A percentile compares a stretch with the other conserved stretches of the same genome.
Conservation (phyloP, 2,888 invertebrate genomes). For the Dicyrtoma fusca region DNA sequence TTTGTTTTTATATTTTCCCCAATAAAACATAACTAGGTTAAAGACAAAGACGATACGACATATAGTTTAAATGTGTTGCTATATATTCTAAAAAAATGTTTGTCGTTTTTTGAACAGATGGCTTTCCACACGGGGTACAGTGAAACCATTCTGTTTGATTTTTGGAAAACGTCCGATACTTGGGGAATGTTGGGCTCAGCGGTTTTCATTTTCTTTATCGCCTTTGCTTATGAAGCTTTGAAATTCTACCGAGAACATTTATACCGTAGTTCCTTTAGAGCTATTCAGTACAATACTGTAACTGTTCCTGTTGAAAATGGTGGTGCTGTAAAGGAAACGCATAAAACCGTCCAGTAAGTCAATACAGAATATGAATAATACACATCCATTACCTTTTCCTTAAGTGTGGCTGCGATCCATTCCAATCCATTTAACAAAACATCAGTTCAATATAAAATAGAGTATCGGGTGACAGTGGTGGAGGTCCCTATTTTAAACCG, state of each 20-base stretch:
- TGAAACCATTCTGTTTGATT: conserved; percentile 78
- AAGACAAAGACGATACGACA: too few relatives aligned
- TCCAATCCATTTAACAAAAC: background rate
- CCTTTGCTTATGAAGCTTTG: conserved; percentile 91
- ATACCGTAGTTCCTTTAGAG: conserved; percentile 84
- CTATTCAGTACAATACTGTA: conserved; percentile 82
- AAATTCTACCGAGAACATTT: conserved; percentile 86
- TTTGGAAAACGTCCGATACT: conserved; percentile 75
- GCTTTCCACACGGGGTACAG: conserved; percentile 76
- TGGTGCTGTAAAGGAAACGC: conserved; percentile 67
- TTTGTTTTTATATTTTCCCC: background rate
- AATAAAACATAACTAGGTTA: too few relatives aligned
- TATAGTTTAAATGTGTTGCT: background rate
- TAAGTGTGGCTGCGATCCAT: too few relatives aligned
- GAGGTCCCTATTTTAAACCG: conserved; percentile 7
- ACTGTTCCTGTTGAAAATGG: conserved; percentile 74
- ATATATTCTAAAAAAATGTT: background rate
- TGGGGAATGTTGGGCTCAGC: conserved; percentile 86
- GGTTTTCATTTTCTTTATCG: conserved; percentile 87
- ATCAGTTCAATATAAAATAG: background rate
- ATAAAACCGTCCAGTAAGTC: conserved; percentile 55
- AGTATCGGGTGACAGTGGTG: background rate
- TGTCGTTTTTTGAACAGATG: conserved; percentile 61
- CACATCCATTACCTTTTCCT: background rate
- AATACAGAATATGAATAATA: background rate